phyloP scores from a whole-genome alignment of 2,888 invertebrate species.

The Drosophila nr. perissopoda region DNA sequence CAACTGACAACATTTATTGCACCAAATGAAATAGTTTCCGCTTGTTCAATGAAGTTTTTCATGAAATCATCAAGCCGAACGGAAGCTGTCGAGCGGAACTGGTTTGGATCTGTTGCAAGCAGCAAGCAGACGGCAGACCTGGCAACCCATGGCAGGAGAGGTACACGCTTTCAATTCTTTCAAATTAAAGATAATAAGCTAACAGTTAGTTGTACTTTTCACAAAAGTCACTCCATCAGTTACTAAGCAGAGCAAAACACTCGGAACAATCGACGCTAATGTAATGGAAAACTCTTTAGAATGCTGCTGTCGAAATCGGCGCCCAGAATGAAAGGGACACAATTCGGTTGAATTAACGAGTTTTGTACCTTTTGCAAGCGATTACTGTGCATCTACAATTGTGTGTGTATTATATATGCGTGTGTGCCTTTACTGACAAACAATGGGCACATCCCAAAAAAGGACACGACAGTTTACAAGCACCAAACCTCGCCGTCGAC shows the following conservation, averaged over 20 bases:
- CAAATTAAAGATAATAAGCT: slow-evolving; percentile 36
- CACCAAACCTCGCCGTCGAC: slow-evolving; percentile 37
- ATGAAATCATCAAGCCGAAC: slow-evolving; percentile 81
- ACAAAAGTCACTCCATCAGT: slow-evolving; percentile 51
- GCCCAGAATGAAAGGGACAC: slow-evolving; percentile 29
- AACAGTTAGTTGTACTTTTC: background rate
- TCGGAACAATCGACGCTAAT: slow-evolving; percentile 55
- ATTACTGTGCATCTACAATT: slow-evolving; percentile 65
- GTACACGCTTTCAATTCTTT: slow-evolving; percentile 30
- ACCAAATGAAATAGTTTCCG: slow-evolving; percentile 78
- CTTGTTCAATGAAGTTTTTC: slow-evolving; percentile 80
- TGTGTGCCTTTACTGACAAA: slow-evolving; percentile 31
- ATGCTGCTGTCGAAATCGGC: slow-evolving; percentile 36
- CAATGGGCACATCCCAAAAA: slow-evolving; percentile 26
- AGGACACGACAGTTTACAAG: slow-evolving; percentile 11
- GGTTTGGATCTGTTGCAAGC: slow-evolving; percentile 64
- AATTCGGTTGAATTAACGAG: slow-evolving; percentile 44
- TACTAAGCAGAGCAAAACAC: slow-evolving; percentile 20
- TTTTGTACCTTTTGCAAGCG: slow-evolving; percentile 75
- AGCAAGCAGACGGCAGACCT: slow-evolving; percentile 8
- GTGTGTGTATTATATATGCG: slow-evolving; percentile 19
- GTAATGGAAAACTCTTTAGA: slow-evolving; percentile 61
- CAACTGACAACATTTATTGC: slow-evolving; percentile 64
- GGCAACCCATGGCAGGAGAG: slow-evolving; percentile 30
- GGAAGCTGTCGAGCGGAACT: slow-evolving; percentile 80